Evolutionary conservation across 2,113 vertebrate species (phyloP).

Genomic region (Notothenia rossii): DNA sequence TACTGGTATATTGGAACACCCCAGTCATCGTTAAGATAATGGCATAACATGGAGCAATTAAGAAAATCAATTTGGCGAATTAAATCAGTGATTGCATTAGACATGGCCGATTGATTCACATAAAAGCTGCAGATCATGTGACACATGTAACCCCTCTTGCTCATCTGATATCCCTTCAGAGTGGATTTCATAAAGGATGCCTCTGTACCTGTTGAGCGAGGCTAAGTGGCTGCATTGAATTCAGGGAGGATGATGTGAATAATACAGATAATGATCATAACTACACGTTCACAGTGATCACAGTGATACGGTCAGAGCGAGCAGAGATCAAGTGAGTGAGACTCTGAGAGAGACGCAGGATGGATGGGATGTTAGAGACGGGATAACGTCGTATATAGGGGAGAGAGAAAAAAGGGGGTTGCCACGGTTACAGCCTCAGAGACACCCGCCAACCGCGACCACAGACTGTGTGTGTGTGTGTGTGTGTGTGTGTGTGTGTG

Average conservation of each 20-base stretch:
- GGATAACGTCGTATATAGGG: constrained; percentile 63
- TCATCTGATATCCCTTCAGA: neutral
- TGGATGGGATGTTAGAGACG: constrained; percentile 49
- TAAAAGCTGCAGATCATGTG: neutral
- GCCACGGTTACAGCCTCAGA: constrained; percentile 77
- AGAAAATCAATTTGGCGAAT: neutral
- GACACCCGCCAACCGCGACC: constrained; percentile 67
- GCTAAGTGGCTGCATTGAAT: constrained; percentile 17
- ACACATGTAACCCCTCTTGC: neutral
- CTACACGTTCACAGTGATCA: constrained; percentile 51
- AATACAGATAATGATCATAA: constrained; percentile 48
- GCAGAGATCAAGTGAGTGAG: constrained; percentile 11
- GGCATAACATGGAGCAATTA: neutral
- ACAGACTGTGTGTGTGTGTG: constrained; percentile 3
- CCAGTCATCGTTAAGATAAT: neutral
- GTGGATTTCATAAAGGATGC: neutral
- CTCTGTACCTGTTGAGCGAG: constrained; percentile 12
- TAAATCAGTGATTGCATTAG: neutral
- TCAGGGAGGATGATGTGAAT: constrained; percentile 2
- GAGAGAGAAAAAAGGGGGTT: constrained; percentile 50
- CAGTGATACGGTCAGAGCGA: constrained; percentile 37
- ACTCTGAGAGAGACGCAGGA: constrained; percentile 39
- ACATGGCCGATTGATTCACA: neutral
- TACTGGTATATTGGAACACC: too few species aligned
- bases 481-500: too few species aligned